Evolutionary conservation across 2,888 invertebrate species (phyloP).

Genomic region (Caenorhabditis uteleia): DNA sequence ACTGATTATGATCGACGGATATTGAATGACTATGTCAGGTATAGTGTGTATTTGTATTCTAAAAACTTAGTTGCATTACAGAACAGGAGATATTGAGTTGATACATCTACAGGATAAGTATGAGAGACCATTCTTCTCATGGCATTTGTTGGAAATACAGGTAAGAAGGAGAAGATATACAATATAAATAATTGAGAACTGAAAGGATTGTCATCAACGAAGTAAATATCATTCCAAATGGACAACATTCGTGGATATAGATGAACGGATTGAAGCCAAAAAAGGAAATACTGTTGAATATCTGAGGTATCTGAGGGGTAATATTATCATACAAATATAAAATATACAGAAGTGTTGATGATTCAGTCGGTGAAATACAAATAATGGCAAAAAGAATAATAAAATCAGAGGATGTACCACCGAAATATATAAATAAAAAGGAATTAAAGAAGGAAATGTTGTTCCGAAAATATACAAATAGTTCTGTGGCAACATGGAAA

Average conservation of each 20-base stretch:
- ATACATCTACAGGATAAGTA: constrained; percentile 14
- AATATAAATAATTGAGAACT: too few species aligned
- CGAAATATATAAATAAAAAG: constrained; percentile 7
- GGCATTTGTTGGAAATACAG: too few species aligned
- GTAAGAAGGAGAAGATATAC: too few species aligned
- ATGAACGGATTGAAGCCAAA: constrained; percentile 26
- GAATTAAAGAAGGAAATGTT: too few species aligned
- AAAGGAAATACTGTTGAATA: constrained; percentile 11
- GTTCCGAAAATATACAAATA: too few species aligned
- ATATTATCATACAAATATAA: not conserved
- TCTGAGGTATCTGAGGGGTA: constrained; percentile 9
- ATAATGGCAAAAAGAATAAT: constrained; percentile 19
- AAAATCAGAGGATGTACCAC: constrained; percentile 8
- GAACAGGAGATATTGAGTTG: constrained; percentile 24
- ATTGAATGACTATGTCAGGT: constrained; percentile 22
- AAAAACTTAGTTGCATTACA: not conserved
- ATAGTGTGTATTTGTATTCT: too few species aligned
- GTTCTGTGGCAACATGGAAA: too few species aligned
- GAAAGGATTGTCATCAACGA: constrained; percentile 34
- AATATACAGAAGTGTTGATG: too few species aligned
- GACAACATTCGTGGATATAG: constrained; percentile 26
- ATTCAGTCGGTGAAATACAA: constrained; percentile 14
- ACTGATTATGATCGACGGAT: constrained; percentile 16
- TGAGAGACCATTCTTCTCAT: not conserved
- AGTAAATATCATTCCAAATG: constrained; percentile 16